A percentile compares a stretch with the other conserved stretches of the same genome.
Conservation (phyloP, 2,888 invertebrate genomes). For the Emmelina monodactyla region DNA sequence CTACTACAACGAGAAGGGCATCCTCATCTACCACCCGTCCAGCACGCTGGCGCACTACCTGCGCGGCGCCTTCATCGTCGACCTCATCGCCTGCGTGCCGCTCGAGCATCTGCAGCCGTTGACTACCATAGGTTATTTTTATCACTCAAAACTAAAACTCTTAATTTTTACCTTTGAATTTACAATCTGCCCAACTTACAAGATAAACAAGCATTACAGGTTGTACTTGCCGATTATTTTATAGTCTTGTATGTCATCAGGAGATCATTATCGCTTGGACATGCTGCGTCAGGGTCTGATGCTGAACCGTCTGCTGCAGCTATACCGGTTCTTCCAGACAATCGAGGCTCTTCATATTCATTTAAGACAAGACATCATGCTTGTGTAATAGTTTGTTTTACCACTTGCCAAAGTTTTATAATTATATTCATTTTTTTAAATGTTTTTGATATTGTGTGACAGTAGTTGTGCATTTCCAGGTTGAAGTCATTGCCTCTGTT, state of each 20-base stretch:
- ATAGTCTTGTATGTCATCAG: too few relatives aligned
- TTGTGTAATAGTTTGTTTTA: slow-evolving; percentile 26
- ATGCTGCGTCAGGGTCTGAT: slow-evolving; percentile 31
- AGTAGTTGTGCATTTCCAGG: slow-evolving; percentile 19
- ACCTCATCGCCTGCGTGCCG: slow-evolving; percentile 32
- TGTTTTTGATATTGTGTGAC: too few relatives aligned
- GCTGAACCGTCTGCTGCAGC: slow-evolving; percentile 41
- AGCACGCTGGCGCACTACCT: slow-evolving; percentile 44
- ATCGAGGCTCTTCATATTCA: slow-evolving; percentile 25
- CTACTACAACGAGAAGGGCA: slow-evolving; percentile 35
- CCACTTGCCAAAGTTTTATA: neutral
- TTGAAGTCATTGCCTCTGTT: slow-evolving; percentile 34
- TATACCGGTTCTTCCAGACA: slow-evolving; percentile 40
- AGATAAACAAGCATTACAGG: too few relatives aligned
- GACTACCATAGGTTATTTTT: too few relatives aligned
- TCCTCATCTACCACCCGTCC: slow-evolving; percentile 42
- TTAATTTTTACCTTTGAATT: too few relatives aligned
- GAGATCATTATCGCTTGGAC: slow-evolving; percentile 22
- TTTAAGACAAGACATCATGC: slow-evolving; percentile 32
- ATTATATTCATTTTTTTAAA: too few relatives aligned
- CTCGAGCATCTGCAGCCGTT: slow-evolving; percentile 36
- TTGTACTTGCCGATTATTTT: too few relatives aligned
- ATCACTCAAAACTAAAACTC: too few relatives aligned
- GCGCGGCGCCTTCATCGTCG: slow-evolving; percentile 34
- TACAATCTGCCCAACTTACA: too few relatives aligned